Base-by-base conservation (phyloP, 2,113 vertebrate genomes). In the Oreochromis tanganicae region DNA sequence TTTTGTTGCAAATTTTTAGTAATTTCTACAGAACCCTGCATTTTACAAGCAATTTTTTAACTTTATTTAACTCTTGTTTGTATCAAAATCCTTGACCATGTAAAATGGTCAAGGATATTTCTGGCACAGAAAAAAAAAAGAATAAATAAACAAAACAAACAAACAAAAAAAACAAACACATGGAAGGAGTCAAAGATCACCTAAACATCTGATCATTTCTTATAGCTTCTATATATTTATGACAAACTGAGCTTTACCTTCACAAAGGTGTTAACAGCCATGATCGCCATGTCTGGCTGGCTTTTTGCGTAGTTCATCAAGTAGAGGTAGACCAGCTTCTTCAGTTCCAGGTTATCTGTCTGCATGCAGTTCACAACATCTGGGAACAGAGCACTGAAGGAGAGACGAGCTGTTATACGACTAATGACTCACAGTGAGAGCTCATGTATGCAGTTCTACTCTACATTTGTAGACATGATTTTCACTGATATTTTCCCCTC, bases 291-390 rank as follows among this genome's bases (percentile, higher is more conserved):
- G 95, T 99, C 99, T 0, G 99, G 99, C 94, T 99, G 99, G 93
- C 98, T 99, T 95, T 99, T 99, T 93, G 99, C 99, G 0, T 99
- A 99, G 95, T 99, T 99, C 99, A 99, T 99, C 94, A 99, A 94
- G 93, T 99, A 99, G 29, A 99, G 96, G 93, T 99, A 99, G 82
- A 99, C 99, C 92, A 99, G 95, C 94, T 99, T 99, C 95, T 99
- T 99, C 93, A 99, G 97, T 79, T 99, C 99, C 92, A 99, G 96
- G 93, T 99, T 99, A 93, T 99, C 99, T 0, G 99, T 99, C 95
- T 99, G 99, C 99, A 99, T 99, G 94, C 99, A 99, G 97, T 99
- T 99, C 54, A 99, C 99, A 89, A 99, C 99, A 2, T 99, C 99
- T 0, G 99, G 99, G 89, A 99, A 99, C 80, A 99, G 97, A 48